Base-by-base conservation (phyloP, 2,113 vertebrate species). In the Erinaceus europaeus region DNA sequence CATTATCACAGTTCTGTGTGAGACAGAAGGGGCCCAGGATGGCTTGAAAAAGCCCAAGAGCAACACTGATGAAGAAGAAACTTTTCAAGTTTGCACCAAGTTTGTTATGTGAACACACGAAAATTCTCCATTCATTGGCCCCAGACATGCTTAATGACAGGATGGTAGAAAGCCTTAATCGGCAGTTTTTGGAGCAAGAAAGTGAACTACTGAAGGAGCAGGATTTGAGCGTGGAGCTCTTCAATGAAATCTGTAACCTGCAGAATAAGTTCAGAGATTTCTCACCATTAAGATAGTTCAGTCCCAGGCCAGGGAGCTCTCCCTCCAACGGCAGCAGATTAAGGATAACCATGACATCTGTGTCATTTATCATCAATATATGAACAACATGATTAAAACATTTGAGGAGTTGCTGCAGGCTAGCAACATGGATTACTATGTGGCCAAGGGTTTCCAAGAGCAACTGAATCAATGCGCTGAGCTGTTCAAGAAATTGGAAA, bases 401-500 rank as follows among this genome's bases (percentile, higher is more conserved):
- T 98, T 99, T 55, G 97, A 97, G 96, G 98, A 99, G 77, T 94
- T 99, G 94, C 96, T 99, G 71, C 97, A 97, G 86, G 97, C 97
- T 94, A 97, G 97, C 2, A 93, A 98, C 15, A 97, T 98, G 1
- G 98, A 99, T 94, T 94, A 71, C 89, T 96, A 91, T 9, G 91
- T 97, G 87, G 98, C 98, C 0, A 96, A 98, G 92, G 96, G 97
- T 29, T 97, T 99, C 92, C 97, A 95, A 68, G 98, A 98, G 61
- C 98, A 99, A 89, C 97, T 99, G 94, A 97, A 97, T 71, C 98
- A 97, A 74, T 98, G 96, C 0, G 91, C 97, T 0, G 91, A 93
- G 7, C 76, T 98, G 72, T 96, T 99, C 79, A 97, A 97, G 95
- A 96, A 94, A 20, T 79, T 99, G 75, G 98, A 98, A 84, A 96